phyloP scores from a whole-genome alignment of 2,113 vertebrate species.

The Tragelaphus buxtoni region DNA sequence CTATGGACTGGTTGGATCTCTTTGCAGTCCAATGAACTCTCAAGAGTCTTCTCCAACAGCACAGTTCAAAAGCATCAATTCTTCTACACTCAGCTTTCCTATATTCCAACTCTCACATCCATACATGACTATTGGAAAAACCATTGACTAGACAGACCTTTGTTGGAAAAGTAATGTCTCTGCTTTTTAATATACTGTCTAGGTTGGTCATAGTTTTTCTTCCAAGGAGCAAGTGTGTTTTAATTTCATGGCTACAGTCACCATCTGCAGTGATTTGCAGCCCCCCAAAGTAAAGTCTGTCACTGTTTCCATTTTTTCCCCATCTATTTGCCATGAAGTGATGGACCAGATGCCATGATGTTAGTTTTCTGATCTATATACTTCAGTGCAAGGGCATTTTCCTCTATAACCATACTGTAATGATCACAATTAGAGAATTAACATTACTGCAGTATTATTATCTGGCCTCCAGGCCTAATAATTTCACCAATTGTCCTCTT shows the following conservation, averaged over 20 bases:
- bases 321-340: neutral
- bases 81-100: accelerated
- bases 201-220: neutral
- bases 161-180: neutral
- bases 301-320: neutral
- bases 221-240: neutral
- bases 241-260: neutral
- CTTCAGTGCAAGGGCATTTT: neutral
- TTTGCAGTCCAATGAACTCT: neutral
- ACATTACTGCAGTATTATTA: neutral
- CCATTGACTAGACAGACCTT: neutral
- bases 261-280: neutral
- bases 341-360: neutral
- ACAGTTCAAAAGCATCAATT: neutral
- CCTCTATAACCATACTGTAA: neutral
- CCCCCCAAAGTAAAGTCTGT: neutral
- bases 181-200: neutral
- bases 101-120: neutral
- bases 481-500: neutral
- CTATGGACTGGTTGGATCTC: neutral
- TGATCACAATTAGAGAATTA: neutral
- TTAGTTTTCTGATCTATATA: neutral
- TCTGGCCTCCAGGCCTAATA: neutral
- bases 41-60: neutral
- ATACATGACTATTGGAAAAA: neutral